Percentiles rank a stretch among this genome's conserved stretches.
Conservation (phyloP, 2,797 vertebrate species). For the Avahi laniger region DNA sequence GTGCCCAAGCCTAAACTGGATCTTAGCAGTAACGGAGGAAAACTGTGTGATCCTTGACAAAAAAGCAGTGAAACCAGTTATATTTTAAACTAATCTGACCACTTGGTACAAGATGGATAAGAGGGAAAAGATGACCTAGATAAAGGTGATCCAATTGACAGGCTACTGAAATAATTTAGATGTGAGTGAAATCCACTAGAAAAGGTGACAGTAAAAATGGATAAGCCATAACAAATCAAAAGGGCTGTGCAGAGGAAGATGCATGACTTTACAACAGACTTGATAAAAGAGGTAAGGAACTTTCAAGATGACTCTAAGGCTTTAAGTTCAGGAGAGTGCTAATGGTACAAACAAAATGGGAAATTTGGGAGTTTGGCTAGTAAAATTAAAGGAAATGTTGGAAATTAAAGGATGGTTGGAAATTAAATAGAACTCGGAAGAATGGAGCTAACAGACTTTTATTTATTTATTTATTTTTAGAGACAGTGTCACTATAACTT, state of each 20-base stretch:
- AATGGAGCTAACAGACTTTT: not conserved
- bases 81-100: constrained; percentile 30
- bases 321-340: not conserved
- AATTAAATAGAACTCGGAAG: constrained; percentile 37
- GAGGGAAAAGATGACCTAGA: not conserved
- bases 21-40: not conserved
- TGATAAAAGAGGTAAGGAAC: not conserved
- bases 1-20: not conserved
- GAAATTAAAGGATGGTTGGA: too few relatives aligned
- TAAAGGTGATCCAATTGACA: constrained; percentile 23
- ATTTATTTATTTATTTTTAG: not conserved
- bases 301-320: not conserved
- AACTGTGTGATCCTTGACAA: not conserved
- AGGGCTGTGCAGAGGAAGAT: not conserved
- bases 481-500: not conserved
- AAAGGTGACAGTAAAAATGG: not conserved
- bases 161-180: constrained; percentile 16
- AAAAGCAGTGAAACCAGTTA: constrained; percentile 34
- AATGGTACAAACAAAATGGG: not conserved
- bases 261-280: not conserved
- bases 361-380: not conserved
- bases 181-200: constrained; percentile 20
- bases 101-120: not conserved
- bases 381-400: constrained; percentile 6
- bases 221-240: constrained; percentile 15